Evolutionary conservation across 2,113 vertebrate species (phyloP), one percentile per base, ranked within the genome.

Genomic region (Cochlearius cochlearius): DNA sequence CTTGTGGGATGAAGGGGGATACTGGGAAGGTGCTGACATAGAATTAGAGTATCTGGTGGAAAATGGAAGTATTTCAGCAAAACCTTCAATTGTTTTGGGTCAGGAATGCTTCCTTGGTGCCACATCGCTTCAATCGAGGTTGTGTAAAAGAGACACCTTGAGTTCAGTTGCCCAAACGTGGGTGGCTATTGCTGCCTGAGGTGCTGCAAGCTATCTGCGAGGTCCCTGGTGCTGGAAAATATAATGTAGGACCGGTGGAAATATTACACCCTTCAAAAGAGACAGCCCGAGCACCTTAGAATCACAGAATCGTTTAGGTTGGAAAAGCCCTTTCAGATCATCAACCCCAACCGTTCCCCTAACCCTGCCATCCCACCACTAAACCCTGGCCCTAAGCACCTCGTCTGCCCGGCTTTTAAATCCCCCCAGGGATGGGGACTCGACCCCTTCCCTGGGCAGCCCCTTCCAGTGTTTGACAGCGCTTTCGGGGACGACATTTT

Each of bases 161-260:
- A 68, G 18, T 26, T 75, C 53, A 56, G 27, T n/a, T 86, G 63
- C 72, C 83, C 0, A 0, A 64, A 43, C 41, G 29, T 0, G 2
- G 0, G 4, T 53, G 39, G 15, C 34, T 83, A 29, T 17, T 75
- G 60, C 43, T 67, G 17, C n/a, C 26, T 53, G 76, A 86, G 34
- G 32, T 41, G 15, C 60, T 93, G 18, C 26, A 77, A 78, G n/a
- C 7, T 52, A 43, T 17, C 45, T 34, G 9, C 2, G 14, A 77
- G 23, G 55, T 80, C 55, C 25, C 49, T 49, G 32, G 25, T 43
- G 13, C 30, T 76, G 34, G 27, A 84, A 84, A 84, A 80, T 7
- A 69, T 3, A 4, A 36, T n/a, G 7, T 19, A 71, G 56, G 22
- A 67, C 20, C 22, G 12, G 19, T 17, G 26, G 47, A 22, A 86